Percentiles rank a stretch among this genome's conserved stretches.
Evolutionary conservation across 2,797 vertebrate genomes (phyloP).

Genomic region (Gymnodraco acuticeps): DNA sequence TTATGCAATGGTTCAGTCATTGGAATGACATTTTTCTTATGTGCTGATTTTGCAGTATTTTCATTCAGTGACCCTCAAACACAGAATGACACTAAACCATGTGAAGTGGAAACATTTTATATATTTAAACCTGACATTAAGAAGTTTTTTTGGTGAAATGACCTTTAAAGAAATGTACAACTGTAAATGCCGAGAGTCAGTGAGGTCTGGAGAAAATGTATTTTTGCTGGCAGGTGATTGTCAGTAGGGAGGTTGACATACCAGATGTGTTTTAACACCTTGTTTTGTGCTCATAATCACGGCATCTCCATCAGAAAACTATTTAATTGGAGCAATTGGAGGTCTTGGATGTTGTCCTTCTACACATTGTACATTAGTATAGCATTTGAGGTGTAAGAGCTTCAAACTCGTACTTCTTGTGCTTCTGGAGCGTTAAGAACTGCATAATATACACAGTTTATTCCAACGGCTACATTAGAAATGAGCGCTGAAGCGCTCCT

Average conservation of each 20-base stretch:
- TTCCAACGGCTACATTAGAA: background rate
- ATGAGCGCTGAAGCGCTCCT: background rate
- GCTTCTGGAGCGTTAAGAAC: too few relatives aligned
- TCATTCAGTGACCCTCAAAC: background rate
- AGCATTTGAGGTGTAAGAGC: too few relatives aligned
- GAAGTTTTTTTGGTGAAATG: too few relatives aligned
- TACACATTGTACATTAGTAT: background rate
- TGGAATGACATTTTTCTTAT: background rate
- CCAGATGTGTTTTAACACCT: background rate
- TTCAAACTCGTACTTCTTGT: too few relatives aligned
- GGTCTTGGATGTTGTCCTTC: background rate
- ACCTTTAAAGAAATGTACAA: background rate
- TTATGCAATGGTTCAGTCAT: background rate
- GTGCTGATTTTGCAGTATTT: background rate
- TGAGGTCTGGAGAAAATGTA: background rate
- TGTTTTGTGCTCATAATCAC: background rate
- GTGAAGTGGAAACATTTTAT: background rate
- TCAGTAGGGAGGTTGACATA: background rate
- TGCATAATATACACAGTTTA: too few relatives aligned
- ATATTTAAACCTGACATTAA: background rate
- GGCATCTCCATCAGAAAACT: background rate
- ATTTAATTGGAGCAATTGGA: background rate
- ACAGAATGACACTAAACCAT: background rate
- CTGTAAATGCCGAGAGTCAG: background rate
- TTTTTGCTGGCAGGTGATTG: conserved; percentile 6